Evolutionary conservation across 2,888 invertebrate species (phyloP).

Genomic region (Orthosia incerta): DNA sequence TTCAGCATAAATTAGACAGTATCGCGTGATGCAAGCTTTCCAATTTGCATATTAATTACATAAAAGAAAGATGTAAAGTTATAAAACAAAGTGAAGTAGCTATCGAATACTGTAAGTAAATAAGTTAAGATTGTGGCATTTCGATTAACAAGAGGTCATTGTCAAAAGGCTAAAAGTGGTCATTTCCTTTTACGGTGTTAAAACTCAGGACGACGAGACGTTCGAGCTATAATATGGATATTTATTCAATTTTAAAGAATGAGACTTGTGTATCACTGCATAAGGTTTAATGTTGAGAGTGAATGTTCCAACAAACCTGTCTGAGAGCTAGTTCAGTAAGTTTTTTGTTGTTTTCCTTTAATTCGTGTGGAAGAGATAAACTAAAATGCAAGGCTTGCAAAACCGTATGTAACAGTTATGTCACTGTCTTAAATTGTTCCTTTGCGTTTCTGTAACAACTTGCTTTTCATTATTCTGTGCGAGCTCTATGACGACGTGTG

Average conservation of each 20-base stretch:
- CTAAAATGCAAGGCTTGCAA: conserved; percentile 64
- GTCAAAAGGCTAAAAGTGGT: conserved; percentile 87
- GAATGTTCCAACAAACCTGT: conserved; percentile 77
- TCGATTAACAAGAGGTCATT: conserved; percentile 85
- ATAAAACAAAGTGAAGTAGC: conserved; percentile 30
- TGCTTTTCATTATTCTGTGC: conserved; percentile 36
- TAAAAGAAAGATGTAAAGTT: conserved; percentile 33
- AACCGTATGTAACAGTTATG: conserved; percentile 47
- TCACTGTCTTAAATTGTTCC: conserved; percentile 29
- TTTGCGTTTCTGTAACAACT: conserved; percentile 27
- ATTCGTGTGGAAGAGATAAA: conserved; percentile 64
- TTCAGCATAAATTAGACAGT: conserved; percentile 35
- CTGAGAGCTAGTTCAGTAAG: conserved; percentile 79
- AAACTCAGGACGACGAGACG: conserved; percentile 81
- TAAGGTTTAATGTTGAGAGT: conserved; percentile 82
- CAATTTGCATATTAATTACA: conserved; percentile 54
- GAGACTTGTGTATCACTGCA: conserved; percentile 74
- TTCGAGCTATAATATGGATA: conserved; percentile 73
- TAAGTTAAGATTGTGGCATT: conserved; percentile 73
- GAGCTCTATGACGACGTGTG: conserved; percentile 10
- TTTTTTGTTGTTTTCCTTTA: conserved; percentile 76
- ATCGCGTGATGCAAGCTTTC: conserved; percentile 51
- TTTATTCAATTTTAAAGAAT: conserved; percentile 76
- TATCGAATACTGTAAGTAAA: conserved; percentile 38
- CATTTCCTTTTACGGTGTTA: conserved; percentile 87